Conservation (phyloP, 2,113 vertebrate genomes). For the Lepisosteus oculatus region DNA sequence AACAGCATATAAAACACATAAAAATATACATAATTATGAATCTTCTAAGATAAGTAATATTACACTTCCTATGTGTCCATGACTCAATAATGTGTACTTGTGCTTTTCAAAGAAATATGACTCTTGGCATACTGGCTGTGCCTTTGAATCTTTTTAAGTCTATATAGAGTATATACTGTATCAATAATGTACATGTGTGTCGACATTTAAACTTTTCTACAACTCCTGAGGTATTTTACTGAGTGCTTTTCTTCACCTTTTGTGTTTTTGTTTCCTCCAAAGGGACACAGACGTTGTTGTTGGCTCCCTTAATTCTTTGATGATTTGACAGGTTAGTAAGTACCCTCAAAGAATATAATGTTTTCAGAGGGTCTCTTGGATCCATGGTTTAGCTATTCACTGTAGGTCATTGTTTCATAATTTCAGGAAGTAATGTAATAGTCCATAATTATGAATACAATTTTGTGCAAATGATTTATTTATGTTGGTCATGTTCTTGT, state of each 20-base stretch:
- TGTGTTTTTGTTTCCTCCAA: conserved; percentile 19
- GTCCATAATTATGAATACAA: conserved; percentile 13
- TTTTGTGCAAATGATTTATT: conserved; percentile 14
- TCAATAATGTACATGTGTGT: neutral
- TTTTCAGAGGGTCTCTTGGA: conserved; percentile 14
- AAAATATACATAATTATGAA: neutral
- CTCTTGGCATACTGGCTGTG: neutral
- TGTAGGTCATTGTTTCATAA: conserved; percentile 2
- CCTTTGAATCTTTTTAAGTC: neutral
- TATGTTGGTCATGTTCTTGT: conserved; percentile 8
- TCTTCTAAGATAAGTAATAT: neutral
- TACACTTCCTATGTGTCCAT: neutral
- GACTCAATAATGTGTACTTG: neutral
- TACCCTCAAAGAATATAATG: conserved; percentile 8
- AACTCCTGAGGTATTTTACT: conserved; percentile 3
- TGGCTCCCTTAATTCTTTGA: conserved; percentile 3
- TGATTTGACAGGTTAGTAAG: conserved; percentile 15
- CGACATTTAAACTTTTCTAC: neutral
- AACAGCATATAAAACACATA: no score
- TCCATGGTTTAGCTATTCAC: conserved; percentile 10
- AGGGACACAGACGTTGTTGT: conserved; percentile 18
- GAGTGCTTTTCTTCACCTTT: conserved; percentile 2
- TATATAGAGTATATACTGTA: neutral
- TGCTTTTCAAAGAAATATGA: neutral
- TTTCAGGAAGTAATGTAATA: conserved; percentile 21